Percentiles rank a stretch among this genome's conserved stretches.
phyloP scores from a whole-genome alignment of 2,888 invertebrate genomes.

The Siphonodentalium dalli region DNA sequence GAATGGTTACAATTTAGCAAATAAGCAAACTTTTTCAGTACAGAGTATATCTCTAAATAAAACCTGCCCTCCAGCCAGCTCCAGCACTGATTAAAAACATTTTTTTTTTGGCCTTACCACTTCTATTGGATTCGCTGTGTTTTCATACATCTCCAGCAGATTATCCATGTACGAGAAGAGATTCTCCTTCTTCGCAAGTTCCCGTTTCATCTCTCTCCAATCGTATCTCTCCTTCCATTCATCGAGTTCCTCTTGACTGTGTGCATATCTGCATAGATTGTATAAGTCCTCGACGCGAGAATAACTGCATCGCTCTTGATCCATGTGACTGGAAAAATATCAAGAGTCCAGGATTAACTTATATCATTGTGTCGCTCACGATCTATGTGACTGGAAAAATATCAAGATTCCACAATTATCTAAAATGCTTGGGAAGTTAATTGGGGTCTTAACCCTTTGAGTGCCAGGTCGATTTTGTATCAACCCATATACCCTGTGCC shows the following conservation, averaged over 20 bases:
- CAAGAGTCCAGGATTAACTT: not conserved
- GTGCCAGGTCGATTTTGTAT: no score
- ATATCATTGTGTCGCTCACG: no score
- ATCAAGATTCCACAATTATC: no score
- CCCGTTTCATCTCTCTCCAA: conserved; percentile 58
- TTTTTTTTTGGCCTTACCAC: conserved; percentile 57
- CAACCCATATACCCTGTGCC: no score
- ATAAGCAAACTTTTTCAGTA: no score
- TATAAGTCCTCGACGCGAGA: conserved; percentile 55
- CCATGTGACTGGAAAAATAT: conserved; percentile 34
- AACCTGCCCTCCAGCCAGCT: not conserved
- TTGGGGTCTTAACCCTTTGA: no score
- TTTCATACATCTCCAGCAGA: conserved; percentile 51
- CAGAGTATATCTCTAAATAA: no score
- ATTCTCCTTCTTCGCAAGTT: conserved; percentile 51
- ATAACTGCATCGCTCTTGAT: conserved; percentile 47
- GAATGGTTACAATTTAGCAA: not conserved
- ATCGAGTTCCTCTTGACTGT: conserved; percentile 59
- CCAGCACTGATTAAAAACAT: no score
- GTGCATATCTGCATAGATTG: conserved; percentile 59
- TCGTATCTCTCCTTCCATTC: conserved; percentile 60
- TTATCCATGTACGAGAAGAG: conserved; percentile 60
- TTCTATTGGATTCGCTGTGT: conserved; percentile 40
- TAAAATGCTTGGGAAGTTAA: no score
- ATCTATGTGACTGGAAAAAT: no score